Evolutionary conservation across 1,140 invertebrate species (phyloP).

Genomic region (Meloidogyne floridensis): DNA sequence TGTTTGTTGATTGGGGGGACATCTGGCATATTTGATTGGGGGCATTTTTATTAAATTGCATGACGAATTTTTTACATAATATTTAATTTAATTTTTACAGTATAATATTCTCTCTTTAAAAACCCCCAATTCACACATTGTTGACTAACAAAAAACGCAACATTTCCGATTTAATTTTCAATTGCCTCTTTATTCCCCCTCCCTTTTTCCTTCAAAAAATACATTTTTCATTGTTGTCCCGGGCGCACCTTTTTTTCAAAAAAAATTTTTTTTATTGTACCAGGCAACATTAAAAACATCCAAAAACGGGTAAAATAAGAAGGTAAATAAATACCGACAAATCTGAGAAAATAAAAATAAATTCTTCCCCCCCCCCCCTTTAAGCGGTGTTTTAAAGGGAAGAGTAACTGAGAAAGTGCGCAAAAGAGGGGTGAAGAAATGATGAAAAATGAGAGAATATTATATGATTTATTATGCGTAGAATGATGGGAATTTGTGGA

Average conservation of each 20-base stretch:
- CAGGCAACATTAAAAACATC: neutral
- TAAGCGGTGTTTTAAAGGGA: neutral
- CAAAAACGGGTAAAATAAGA: neutral
- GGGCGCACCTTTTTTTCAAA: neutral
- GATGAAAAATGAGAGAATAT: neutral
- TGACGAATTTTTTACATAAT: too few relatives aligned
- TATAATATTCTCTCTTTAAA: too few relatives aligned
- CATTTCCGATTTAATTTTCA: neutral
- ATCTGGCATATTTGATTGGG: too few relatives aligned
- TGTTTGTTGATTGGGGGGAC: too few relatives aligned
- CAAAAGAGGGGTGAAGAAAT: neutral
- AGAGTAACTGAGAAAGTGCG: neutral
- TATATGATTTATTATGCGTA: neutral
- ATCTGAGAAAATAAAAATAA: neutral
- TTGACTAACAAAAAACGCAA: neutral
- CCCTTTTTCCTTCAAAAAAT: neutral
- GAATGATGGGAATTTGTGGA: neutral
- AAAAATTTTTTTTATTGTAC: neutral
- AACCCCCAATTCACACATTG: too few relatives aligned
- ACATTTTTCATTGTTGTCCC: neutral
- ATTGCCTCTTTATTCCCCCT: neutral
- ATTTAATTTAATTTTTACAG: too few relatives aligned
- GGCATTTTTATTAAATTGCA: too few relatives aligned
- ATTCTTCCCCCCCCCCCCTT: neutral
- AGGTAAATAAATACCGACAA: neutral